These are phyloP conservation scores for Emydocephalus ijimae DNA, from an alignment of 2,113 vertebrate genomes.

Conservation along the genomic window DNA sequence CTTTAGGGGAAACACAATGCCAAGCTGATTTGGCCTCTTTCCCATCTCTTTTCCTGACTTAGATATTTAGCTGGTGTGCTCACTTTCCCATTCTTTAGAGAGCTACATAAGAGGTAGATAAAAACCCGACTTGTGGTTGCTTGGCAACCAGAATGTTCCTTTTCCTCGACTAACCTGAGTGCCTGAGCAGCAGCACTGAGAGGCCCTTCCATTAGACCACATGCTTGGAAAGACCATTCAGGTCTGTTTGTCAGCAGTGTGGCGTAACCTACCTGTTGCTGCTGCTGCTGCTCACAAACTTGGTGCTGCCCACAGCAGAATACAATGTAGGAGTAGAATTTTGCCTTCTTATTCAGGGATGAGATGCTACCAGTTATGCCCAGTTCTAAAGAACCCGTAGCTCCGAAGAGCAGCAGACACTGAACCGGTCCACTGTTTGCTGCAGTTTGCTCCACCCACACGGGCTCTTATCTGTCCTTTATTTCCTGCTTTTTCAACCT, in stretches of 20 bases:
- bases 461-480: too few species aligned
- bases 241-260: neutral
- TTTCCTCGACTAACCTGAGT: neutral
- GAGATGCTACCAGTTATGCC: too few species aligned
- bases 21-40: neutral
- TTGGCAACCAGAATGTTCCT: conserved; percentile 12
- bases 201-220: conserved; percentile 8
- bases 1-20: neutral
- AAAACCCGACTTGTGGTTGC: conserved; percentile 23
- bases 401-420: too few species aligned
- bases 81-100: neutral
- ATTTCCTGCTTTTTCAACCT: too few species aligned
- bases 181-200: neutral
- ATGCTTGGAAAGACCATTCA: neutral
- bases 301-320: neutral
- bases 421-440: too few species aligned
- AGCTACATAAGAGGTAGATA: conserved; percentile 14
- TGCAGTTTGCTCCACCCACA: too few species aligned
- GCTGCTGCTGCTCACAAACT: neutral
- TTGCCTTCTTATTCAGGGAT: neutral
- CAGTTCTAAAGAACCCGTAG: too few species aligned
- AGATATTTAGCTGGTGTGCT: neutral
- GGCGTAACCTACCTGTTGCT: too few species aligned
- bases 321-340: too few species aligned
- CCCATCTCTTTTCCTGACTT: neutral